phyloP scores from a whole-genome alignment of 2,888 invertebrate species.

The Ormia ochracea region DNA sequence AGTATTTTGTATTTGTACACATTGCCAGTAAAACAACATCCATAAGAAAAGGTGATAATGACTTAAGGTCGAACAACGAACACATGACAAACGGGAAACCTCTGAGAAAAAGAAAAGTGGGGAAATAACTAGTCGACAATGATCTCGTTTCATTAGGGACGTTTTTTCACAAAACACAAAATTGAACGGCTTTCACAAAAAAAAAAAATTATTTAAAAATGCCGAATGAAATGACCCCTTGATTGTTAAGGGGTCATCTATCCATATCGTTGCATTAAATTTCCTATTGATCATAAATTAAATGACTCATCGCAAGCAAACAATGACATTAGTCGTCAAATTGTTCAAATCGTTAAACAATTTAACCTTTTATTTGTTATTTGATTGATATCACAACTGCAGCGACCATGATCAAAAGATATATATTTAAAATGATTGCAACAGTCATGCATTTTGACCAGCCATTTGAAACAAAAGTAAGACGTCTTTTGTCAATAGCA shows the following conservation, averaged over 20 bases:
- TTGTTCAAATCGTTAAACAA: too few species aligned
- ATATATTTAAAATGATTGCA: neutral
- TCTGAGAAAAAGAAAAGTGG: neutral
- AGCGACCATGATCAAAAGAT: neutral
- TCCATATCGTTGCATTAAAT: slow-evolving; percentile 1
- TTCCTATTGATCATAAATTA: slow-evolving; percentile 35
- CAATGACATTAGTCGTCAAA: slow-evolving; percentile 46
- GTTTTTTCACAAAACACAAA: neutral
- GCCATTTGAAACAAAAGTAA: neutral
- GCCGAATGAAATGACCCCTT: slow-evolving; percentile 19
- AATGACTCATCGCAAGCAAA: slow-evolving; percentile 48
- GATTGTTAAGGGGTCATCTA: slow-evolving; percentile 24
- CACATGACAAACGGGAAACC: neutral
- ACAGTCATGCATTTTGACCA: neutral
- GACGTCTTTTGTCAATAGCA: too few species aligned
- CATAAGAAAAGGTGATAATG: slow-evolving; percentile 59
- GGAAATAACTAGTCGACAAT: slow-evolving; percentile 50
- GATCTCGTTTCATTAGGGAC: slow-evolving; percentile 50
- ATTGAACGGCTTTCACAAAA: slow-evolving; percentile 1
- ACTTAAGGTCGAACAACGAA: slow-evolving; percentile 50
- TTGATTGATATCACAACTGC: neutral
- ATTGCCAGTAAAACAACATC: slow-evolving; percentile 38
- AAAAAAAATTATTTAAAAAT: slow-evolving; percentile 10
- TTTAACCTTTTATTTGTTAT: slow-evolving; percentile 21
- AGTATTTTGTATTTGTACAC: slow-evolving; percentile 23